Evolutionary conservation across 2,113 vertebrate species (phyloP).

Genomic region (Corvus cornix): DNA sequence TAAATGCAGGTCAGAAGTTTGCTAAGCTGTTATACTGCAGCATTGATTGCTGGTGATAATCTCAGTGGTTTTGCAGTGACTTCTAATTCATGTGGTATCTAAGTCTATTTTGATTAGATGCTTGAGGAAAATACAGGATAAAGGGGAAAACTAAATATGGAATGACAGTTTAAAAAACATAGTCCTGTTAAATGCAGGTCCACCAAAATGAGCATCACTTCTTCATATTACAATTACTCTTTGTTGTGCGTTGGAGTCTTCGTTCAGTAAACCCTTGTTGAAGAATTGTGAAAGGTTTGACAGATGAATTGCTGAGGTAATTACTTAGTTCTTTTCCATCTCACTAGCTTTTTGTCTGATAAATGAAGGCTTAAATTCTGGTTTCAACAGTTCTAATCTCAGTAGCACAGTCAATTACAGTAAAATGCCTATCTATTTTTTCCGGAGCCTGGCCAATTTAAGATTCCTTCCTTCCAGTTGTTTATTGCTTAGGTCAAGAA

Average conservation of each 20-base stretch:
- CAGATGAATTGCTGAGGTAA: slow-evolving; percentile 66
- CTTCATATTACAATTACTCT: slow-evolving; percentile 15
- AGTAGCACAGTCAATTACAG: slow-evolving; percentile 55
- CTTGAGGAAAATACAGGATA: neutral
- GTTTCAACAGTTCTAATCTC: slow-evolving; percentile 68
- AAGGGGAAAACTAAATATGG: slow-evolving; percentile 6
- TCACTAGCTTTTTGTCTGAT: slow-evolving; percentile 56
- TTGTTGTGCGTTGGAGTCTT: neutral
- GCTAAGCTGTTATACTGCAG: neutral
- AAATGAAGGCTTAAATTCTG: slow-evolving; percentile 63
- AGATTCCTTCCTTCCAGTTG: neutral
- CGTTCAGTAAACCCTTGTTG: slow-evolving; percentile 15
- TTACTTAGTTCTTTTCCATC: slow-evolving; percentile 63
- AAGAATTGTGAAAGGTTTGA: slow-evolving; percentile 62
- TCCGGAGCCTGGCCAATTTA: neutral
- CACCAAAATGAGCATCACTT: slow-evolving; percentile 1
- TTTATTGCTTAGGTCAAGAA: slow-evolving; percentile 30
- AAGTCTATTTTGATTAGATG: slow-evolving; percentile 12
- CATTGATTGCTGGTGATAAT: neutral
- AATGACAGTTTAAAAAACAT: neutral
- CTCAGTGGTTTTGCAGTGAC: neutral
- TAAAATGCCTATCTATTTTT: slow-evolving; percentile 52
- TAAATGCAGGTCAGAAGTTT: neutral
- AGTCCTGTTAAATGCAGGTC: neutral
- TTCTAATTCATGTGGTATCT: slow-evolving; percentile 13